Base-by-base conservation (phyloP, 2,797 vertebrate genomes). In the Ctenopoma multispine region DNA sequence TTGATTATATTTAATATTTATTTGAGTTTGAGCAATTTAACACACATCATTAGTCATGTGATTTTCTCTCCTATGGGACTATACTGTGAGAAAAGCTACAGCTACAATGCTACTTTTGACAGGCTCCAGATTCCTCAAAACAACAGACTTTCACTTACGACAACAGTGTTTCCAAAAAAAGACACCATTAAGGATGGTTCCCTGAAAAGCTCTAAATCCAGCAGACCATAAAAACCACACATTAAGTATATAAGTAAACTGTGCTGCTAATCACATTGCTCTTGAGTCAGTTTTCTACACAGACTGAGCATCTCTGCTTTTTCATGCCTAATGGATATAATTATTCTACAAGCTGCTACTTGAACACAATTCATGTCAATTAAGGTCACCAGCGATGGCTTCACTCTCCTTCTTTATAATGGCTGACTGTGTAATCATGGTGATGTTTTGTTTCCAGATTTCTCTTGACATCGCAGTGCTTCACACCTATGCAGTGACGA, bases 191-290 rank as follows among this genome's bases (percentile, higher is more conserved):
- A 41, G 34, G 31, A 27, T 10, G 18, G 5, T 7, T n/a, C 50
- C 20, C 18, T 10, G 3, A n/a, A 15, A 54, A 63, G 31, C 48
- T 31, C 29, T 31, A 63, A 34, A 49, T n/a, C 62, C 70, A 63
- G 3, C 46, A 24, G 61, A 46, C 54, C 67, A 34, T 3, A 7
- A 6, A 15, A 57, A 38, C 24, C 18, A 7, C 59, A 38, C 68
- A 74, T 78, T 69, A 71, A 77, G 50, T 7, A 31, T 31, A 31
- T 69, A 54, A 80, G 86, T 79, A 69, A 67, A 44, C 18, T 10
- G 13, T 18, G 38, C 67, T 38, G 17, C 47, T 75, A 63, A 81
- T 72, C 64, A 50, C 70, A 38, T 12, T 68, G 49, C 68, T 60
- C 41, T 81, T 75, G n/a, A n/a, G n/a, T 70, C 24, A 60, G 57